Evolutionary conservation across 2,113 vertebrate genomes (phyloP), one percentile per base, ranked within the genome.

Genomic region (Etheostoma spectabile): DNA sequence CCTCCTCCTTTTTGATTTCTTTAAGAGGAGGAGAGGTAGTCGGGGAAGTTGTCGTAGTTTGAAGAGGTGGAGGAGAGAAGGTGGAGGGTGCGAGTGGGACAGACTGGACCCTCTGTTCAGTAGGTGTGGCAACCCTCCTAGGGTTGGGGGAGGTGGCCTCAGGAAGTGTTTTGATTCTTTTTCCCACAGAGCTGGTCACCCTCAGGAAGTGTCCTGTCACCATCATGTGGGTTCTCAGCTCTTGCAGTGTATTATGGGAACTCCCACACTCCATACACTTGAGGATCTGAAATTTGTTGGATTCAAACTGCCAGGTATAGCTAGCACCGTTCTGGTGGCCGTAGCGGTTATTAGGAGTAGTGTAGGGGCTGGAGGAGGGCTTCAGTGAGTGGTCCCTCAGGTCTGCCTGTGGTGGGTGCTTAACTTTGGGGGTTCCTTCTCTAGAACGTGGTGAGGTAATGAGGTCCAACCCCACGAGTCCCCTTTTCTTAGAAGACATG

Each of bases 201-300:
- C 97, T 97, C 84, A 98, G 96, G 93, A 99, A 99, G 92, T 99
- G 98, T 75, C 98, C 98, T 0, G 98, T 99, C 93, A 99, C 96
- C 97, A 99, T 99, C 97, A 99, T 99, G 92, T 99, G 98, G 86
- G 96, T 96, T 0, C 97, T 98, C 89, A 99, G 96, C 65, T 99
- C 98, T 88, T 99, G 97, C 87, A 99, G 93, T 4, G 98, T 97
- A 65, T 99, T 98, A 11, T 98, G 97, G 0, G 97, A 99, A 85
- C 97, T 98, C 38, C 98, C 97, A 7, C 98, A 99, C 88, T 99
- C 98, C 96, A 98, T 98, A 84, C 98, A 99, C 90, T 98, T 99
- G 19, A 99, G 95, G 85, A 99, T 99, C 85, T 99, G 97, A 8
- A 97, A 96, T 88, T 99, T 99, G 67, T 98, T 96, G 0, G 97